Evolutionary conservation across 2,797 vertebrate genomes (phyloP), one percentile per base, ranked within the genome.

Genomic region (Anas bernieri): DNA sequence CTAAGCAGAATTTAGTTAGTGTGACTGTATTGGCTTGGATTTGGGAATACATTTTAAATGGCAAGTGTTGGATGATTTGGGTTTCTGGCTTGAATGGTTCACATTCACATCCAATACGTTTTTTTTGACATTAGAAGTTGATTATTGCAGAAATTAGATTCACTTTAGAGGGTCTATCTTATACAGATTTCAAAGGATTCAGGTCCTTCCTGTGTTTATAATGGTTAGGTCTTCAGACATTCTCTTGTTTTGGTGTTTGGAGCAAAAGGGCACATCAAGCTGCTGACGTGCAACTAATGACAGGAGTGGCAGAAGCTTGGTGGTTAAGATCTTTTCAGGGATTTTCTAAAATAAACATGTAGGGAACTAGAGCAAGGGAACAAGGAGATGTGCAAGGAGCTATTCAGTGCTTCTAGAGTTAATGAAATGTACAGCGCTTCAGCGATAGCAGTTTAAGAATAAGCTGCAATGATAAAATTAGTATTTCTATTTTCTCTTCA

Each of bases 181-280:
- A 17, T 56, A 13, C 33, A 83, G 48, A 17, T 31, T 93, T 93
- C 1, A 7, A 62, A 67, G 68, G 30, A 66, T 64, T 92, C 68
- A 14, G 83, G 81, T 88, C 67, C 87, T 93, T 80, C 67, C 83
- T 77, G n/a, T 69, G 43, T 79, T 93, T 84, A 78, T 82, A 80
- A 1, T 62, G 94, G 91, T 86, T 58, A 90, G 41, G 45, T 81
- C 77, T 91, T 92, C 82, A 78, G 80, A 68, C 66, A 39, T 89
- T 43, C 68, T 86, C 63, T 84, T 79, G 83, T 61, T 90, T 90
- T 84, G 63, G 68, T 41, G 52, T 74, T 63, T 77, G 50, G 75
- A 95, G 90, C 62, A 45, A 92, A 94, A 88, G 77, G 86, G 48
- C 86, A 83, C 1, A 4, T 61, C 68, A 46, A 94, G 90, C 72